Evolutionary conservation across 2,888 invertebrate species (phyloP).

Genomic region (Tolmerus cingulatus): DNA sequence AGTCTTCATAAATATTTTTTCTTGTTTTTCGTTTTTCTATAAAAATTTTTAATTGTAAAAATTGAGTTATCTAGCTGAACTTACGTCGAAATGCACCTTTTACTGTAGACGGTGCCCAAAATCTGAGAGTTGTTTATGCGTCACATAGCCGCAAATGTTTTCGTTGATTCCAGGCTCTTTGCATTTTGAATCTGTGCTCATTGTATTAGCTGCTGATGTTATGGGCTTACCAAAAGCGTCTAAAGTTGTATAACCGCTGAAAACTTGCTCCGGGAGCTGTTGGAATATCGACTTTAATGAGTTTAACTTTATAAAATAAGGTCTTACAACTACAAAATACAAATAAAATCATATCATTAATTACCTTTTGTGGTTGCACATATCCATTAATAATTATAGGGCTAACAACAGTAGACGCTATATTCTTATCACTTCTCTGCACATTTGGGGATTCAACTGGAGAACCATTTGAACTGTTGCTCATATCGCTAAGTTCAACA

Average conservation of each 20-base stretch:
- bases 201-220: conserved; percentile 41
- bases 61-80: not conserved
- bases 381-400: conserved; percentile 51
- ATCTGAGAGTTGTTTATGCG: conserved; percentile 57
- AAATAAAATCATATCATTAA: not conserved
- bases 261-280: conserved; percentile 33
- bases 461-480: conserved; percentile 50
- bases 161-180: conserved; percentile 46
- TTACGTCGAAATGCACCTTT: not conserved
- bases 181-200: conserved; percentile 41
- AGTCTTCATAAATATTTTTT: not conserved
- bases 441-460: conserved; percentile 48
- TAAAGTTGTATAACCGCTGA: conserved; percentile 52
- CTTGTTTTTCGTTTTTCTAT: not conserved
- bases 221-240: conserved; percentile 52
- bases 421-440: conserved; percentile 29
- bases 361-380: conserved; percentile 53
- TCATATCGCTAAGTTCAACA: conserved; percentile 53
- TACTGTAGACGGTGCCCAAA: conserved; percentile 53
- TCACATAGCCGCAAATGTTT: conserved; percentile 56
- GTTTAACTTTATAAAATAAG: not conserved
- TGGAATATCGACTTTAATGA: not conserved
- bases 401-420: conserved; percentile 46
- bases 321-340: not conserved
- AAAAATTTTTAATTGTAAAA: not conserved